A percentile compares a stretch with the other conserved stretches of the same genome.
Evolutionary conservation across 2,888 invertebrate genomes (phyloP).

Genomic region (Hydropsyche betteni): DNA sequence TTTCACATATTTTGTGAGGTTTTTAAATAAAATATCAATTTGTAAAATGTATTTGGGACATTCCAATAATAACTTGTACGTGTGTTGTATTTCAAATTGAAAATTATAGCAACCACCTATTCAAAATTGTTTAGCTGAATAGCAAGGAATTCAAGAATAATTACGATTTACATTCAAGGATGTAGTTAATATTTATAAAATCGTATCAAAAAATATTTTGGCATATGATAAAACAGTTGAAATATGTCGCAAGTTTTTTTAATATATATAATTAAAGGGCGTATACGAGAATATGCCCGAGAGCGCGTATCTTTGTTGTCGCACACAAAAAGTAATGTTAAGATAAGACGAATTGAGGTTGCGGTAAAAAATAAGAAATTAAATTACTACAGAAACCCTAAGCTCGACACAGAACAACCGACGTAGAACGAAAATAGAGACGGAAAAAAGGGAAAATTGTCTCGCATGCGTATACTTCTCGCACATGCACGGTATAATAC

Average conservation of each 20-base stretch:
- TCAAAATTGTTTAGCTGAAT: constrained; percentile 17
- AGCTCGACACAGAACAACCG: not conserved
- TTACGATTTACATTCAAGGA: not conserved
- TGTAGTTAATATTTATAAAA: no score
- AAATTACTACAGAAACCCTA: constrained; percentile 12
- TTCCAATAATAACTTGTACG: not conserved
- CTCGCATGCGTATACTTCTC: no score
- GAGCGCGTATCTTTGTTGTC: no score
- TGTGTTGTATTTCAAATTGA: constrained; percentile 33
- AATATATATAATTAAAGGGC: no score
- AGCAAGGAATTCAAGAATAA: constrained; percentile 9
- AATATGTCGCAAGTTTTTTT: no score
- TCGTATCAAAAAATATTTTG: no score
- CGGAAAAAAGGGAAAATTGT: not conserved
- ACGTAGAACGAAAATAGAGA: constrained; percentile 2
- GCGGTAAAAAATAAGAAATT: constrained; percentile 17
- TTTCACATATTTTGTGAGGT: no score
- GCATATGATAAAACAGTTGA: no score
- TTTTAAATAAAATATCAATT: not conserved
- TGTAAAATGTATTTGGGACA: constrained; percentile 2
- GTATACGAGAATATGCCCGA: no score
- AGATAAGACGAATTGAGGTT: constrained; percentile 21
- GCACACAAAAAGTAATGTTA: constrained; percentile 4
- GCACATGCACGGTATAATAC: no score
- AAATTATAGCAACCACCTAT: constrained; percentile 28